phyloP scores from a whole-genome alignment of 2,113 vertebrate species.

The Sceloporus tristichus region DNA sequence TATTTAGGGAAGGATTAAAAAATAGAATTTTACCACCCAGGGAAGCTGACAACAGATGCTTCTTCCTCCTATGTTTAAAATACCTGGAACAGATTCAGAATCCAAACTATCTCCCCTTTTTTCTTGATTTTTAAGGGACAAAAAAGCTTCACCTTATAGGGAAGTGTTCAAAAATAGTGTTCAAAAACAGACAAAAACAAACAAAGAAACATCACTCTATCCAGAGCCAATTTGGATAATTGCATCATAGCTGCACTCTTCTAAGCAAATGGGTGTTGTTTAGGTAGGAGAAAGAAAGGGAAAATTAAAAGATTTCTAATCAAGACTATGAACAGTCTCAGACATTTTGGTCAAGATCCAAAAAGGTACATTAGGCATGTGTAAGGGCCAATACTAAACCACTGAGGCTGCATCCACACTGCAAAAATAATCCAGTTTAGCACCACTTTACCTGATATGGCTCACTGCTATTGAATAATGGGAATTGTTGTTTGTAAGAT shows the following conservation, averaged over 20 bases:
- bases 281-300: too few relatives aligned
- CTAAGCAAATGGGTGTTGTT: background rate
- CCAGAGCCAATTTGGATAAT: accelerated
- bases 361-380: background rate
- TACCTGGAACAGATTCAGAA: slow-evolving; percentile 27
- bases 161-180: background rate
- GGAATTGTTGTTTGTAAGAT: too few relatives aligned
- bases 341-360: background rate
- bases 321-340: too few relatives aligned
- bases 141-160: background rate
- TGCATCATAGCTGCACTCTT: background rate
- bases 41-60: slow-evolving; percentile 16
- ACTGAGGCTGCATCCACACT: too few relatives aligned
- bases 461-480: too few relatives aligned
- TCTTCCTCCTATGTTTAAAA: background rate
- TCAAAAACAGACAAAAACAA: background rate
- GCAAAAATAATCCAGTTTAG: too few relatives aligned
- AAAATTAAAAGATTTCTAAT: too few relatives aligned
- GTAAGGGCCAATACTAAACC: background rate
- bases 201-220: background rate
- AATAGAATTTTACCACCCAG: background rate
- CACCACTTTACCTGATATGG: too few relatives aligned
- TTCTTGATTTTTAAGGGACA: background rate
- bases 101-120: background rate
- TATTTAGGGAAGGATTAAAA: background rate